phyloP scores from a whole-genome alignment of 2,113 vertebrate species.

The Megaptera novaeangliae region DNA sequence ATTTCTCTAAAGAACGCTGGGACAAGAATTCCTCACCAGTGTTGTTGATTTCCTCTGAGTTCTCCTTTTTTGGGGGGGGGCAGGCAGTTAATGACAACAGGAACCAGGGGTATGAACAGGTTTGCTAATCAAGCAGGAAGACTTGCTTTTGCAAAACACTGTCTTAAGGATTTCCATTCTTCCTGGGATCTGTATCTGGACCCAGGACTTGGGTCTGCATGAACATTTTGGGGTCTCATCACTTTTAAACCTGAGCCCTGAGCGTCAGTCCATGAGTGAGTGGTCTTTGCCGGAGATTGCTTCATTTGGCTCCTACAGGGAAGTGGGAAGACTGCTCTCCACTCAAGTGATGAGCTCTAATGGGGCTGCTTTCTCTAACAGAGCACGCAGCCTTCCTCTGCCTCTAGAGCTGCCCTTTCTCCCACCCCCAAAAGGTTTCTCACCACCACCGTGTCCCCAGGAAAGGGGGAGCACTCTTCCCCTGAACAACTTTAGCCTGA shows the following conservation, averaged over 20 bases:
- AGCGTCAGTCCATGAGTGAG: background rate
- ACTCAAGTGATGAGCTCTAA: background rate
- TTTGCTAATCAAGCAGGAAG: background rate
- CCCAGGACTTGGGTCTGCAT: background rate
- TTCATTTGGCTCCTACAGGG: background rate
- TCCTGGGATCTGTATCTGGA: background rate
- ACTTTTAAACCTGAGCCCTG: background rate
- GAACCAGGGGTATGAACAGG: background rate
- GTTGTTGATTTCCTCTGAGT: background rate
- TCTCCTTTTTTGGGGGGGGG: background rate
- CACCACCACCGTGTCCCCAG: background rate
- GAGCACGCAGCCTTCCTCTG: background rate
- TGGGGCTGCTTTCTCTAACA: background rate
- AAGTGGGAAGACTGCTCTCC: background rate
- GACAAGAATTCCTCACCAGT: background rate
- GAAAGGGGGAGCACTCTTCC: background rate
- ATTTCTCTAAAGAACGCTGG: background rate
- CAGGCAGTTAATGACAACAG: background rate
- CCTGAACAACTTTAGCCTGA: background rate
- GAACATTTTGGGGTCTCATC: background rate
- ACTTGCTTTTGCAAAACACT: background rate
- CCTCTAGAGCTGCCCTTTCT: background rate
- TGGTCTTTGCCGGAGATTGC: background rate
- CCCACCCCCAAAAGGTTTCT: background rate
- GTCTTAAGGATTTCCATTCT: background rate